Conservation (phyloP, 2,113 vertebrate genomes). For the Eubucco bourcierii region DNA sequence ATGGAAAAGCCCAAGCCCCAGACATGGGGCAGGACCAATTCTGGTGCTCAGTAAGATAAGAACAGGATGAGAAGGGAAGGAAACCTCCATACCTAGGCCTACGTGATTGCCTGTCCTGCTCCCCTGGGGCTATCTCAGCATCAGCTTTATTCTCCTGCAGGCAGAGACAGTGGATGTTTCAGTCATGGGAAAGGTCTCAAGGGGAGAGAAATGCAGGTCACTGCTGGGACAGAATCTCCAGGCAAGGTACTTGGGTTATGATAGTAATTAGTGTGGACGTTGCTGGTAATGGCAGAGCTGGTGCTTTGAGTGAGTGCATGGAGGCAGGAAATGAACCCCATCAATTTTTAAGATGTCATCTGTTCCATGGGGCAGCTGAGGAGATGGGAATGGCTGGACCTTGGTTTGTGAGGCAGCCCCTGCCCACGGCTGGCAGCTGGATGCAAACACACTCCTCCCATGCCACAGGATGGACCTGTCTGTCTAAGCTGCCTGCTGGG, state of each 20-base stretch:
- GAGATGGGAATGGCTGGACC: background rate
- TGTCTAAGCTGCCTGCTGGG: background rate
- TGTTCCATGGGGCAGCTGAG: background rate
- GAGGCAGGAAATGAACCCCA: constrained; percentile 21
- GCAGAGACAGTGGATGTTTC: background rate
- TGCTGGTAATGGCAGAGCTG: background rate
- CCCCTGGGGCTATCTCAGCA: background rate
- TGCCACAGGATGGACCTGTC: background rate
- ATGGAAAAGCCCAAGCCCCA: background rate
- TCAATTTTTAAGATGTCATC: constrained; percentile 14
- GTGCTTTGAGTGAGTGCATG: background rate
- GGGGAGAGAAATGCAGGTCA: background rate
- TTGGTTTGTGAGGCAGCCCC: background rate
- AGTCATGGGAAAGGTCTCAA: background rate
- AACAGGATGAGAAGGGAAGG: background rate
- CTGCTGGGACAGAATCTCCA: background rate
- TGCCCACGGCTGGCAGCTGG: background rate
- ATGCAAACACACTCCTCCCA: background rate
- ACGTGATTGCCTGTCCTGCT: background rate
- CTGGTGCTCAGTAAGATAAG: background rate
- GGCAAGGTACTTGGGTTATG: background rate
- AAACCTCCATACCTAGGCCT: background rate
- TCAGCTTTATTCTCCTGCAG: background rate
- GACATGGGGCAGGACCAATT: background rate
- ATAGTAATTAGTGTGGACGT: background rate